Base-by-base conservation (phyloP, 1,140 invertebrate genomes). In the Drosophila tsacasi region DNA sequence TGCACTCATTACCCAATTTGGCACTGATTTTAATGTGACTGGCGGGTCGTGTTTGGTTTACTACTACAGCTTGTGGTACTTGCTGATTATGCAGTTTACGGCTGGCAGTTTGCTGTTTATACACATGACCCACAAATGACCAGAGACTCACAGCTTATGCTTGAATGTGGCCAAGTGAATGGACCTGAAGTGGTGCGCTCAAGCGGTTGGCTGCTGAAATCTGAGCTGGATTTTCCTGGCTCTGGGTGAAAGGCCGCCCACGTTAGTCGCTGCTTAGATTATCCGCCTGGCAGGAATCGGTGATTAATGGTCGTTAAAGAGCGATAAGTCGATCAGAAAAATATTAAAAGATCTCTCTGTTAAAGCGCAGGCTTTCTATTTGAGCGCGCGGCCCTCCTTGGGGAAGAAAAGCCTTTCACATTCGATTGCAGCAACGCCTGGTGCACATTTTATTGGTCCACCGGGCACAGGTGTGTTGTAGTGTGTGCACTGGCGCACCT, bases 51-150 rank as follows among this genome's bases (percentile, higher is more conserved):
- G 73, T 76, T 76, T 59, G 39, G 46, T 21, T 65, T 75, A 46
- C 42, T 54, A 69, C n/a, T 39, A 30, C n/a, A 32, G 27, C 63
- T 35, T 62, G 27, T 25, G 32, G 50, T 37, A 19, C 17, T 23
- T 49, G 69, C 75, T 81, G 83, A 86, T 77, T 76, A 52, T 76
- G 76, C 76, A 79, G 63, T 60, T 81, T 72, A 27, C 39, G 40
- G 68, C 27, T 55, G 64, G 67, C 60, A 25, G 50, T 65, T 64
- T 35, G 57, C 73, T 25, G 40, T 57, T 83, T 78, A 62, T 83
- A 75, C 67, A 67, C 72, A 75, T 90, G 84, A 89, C 84, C 84
- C 81, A 87, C 69, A 89, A 87, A 68, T 81, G 85, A 83, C 82
- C 84, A 62, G 66, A 57, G 44, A 69, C 63, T 27, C 32, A 15